Percentiles rank a stretch among this genome's conserved stretches.
phyloP scores from a whole-genome alignment of 2,113 vertebrate genomes.

The Dendropsophus ebraccatus region DNA sequence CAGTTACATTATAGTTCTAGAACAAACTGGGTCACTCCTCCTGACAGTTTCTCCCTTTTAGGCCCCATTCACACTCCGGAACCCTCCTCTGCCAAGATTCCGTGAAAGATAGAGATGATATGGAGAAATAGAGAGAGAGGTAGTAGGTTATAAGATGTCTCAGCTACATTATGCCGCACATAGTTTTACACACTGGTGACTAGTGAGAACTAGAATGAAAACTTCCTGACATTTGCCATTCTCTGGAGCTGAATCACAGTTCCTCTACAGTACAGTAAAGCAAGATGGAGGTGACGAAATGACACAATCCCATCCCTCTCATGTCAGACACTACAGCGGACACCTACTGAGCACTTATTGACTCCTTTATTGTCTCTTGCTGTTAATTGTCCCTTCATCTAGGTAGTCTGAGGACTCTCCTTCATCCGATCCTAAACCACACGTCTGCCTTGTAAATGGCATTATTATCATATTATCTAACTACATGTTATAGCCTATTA shows the following conservation, averaged over 20 bases:
- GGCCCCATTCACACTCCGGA: no score
- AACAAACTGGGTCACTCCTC: no score
- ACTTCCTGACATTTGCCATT: constrained; percentile 18
- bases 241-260: neutral
- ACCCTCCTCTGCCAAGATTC: no score
- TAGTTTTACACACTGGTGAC: neutral
- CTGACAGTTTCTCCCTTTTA: no score
- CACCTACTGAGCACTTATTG: neutral
- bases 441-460: neutral
- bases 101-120: no score
- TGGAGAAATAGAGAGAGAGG: neutral
- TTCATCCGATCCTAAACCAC: neutral
- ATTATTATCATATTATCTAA: neutral
- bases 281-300: constrained; percentile 22
- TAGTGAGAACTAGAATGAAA: neutral
- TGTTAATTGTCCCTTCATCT: neutral
- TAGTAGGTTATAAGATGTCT: no score
- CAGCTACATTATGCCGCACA: no score
- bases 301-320: neutral
- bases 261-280: neutral
- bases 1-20: no score
- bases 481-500: neutral
- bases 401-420: neutral
- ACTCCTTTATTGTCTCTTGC: neutral
- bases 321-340: neutral